A percentile compares a stretch with the other conserved stretches of the same genome.
phyloP scores from a whole-genome alignment of 2,888 invertebrate species.

The Spisula solida region DNA sequence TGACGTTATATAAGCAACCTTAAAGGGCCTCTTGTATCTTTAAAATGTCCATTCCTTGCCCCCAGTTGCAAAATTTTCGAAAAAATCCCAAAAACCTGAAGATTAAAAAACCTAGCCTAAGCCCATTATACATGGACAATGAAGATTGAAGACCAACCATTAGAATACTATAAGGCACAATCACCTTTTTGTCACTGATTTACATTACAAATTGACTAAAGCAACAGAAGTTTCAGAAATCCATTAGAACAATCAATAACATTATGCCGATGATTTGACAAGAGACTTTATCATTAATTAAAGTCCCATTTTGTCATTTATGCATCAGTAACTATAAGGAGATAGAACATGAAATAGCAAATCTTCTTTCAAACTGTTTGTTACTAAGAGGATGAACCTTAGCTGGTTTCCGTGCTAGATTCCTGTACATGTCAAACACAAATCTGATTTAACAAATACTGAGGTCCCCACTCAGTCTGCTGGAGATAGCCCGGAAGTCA shows the following conservation, averaged over 20 bases:
- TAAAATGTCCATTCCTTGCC: too few species aligned
- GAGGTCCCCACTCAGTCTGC: constrained; percentile 7
- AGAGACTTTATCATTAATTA: constrained; percentile 23
- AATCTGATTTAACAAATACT: constrained; percentile 9
- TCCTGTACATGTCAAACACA: background rate
- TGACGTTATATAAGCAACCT: too few species aligned
- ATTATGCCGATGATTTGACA: constrained; percentile 10
- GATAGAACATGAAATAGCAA: background rate
- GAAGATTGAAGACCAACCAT: background rate
- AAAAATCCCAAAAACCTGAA: too few species aligned
- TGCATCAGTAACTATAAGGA: constrained; percentile 16
- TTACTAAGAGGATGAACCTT: background rate
- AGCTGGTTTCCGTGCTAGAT: background rate
- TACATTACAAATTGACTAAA: background rate
- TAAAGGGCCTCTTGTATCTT: too few species aligned
- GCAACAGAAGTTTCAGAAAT: background rate
- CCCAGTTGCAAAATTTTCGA: too few species aligned
- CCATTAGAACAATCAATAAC: constrained; percentile 17
- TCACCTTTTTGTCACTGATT: background rate
- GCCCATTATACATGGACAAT: background rate
- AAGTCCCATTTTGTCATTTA: constrained; percentile 21
- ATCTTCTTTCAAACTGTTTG: background rate
- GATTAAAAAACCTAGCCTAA: too few species aligned
- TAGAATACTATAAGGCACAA: background rate
- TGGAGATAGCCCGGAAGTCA: background rate